Base-by-base conservation (phyloP, 2,113 vertebrate genomes). In the Synchiropus splendidus region DNA sequence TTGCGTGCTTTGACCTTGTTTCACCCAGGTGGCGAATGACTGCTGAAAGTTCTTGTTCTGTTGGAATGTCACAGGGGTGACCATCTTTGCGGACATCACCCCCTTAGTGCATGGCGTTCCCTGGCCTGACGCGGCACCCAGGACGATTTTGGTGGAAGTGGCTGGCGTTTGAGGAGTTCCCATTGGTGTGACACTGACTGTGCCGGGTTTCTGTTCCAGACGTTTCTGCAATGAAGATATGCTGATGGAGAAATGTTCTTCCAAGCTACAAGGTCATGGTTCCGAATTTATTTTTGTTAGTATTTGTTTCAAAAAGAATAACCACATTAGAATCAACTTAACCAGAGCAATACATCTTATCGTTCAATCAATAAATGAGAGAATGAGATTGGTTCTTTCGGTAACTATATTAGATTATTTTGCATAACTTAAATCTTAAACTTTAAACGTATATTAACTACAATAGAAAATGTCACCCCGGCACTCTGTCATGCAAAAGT, bases 41-140 rank as follows among this genome's bases (percentile, higher is more conserved):
- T 99, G 95, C 58, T 99, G 95, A 80, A 99, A 99, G 80, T 94
- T 99, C 83, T 98, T 98, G 81, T 89, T 94, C 77, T 92, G 93
- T 54, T 97, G 94, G 89, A 98, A 99, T 87, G 94, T 94, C 54
- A 99, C 92, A 9, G 92, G 92, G 78, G 90, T 90, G 9, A 90
- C 91, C 61, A 98, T 88, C 85, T 99, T 99, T 38, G 92, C 90
- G 45, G 93, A 83, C 15, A 99, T 88, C 0, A 99, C 90, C 64
- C 98, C 90, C 79, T 99, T 99, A 39, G 95, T 85, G 61, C 80
- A 89, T 1, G 92, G 70, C 30, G 89, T 87, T 30, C 92, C 89
- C 1, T 89, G 86, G 63, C 90, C 87, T 11, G 89, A 74, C 46
- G 79, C 35, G 2, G 80, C 67, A 13, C 70, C 67, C 0, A 80